Conservation (phyloP, 2,797 vertebrate genomes). For the Limosa lapponica region DNA sequence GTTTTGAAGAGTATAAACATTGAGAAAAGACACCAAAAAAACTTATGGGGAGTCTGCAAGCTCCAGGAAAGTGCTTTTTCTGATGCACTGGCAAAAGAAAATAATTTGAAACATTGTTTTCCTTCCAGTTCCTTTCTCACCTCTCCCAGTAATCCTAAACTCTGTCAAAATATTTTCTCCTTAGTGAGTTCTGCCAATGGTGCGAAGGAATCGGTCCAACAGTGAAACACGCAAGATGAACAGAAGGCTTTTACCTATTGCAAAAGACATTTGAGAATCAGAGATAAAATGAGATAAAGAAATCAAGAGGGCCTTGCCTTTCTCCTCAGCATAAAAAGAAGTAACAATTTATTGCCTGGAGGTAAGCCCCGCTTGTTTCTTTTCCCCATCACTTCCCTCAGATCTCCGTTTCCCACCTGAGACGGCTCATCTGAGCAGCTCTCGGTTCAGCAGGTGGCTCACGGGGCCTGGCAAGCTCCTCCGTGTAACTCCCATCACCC, state of each 20-base stretch:
- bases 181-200: conserved; percentile 27
- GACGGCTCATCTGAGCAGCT: background rate
- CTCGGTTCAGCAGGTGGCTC: background rate
- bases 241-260: conserved; percentile 45
- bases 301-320: background rate
- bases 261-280: background rate
- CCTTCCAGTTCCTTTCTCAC: conserved; percentile 39
- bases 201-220: background rate
- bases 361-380: background rate
- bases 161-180: conserved; percentile 61
- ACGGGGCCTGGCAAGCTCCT: background rate
- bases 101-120: conserved; percentile 1
- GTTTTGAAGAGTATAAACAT: background rate
- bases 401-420: background rate
- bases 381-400: background rate
- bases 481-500: background rate
- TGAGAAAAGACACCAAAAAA: background rate
- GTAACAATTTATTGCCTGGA: background rate
- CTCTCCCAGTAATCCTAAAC: conserved; percentile 19
- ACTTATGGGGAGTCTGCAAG: background rate
- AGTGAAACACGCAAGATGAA: conserved; percentile 1
- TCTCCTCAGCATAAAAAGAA: background rate
- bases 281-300: background rate
- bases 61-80: background rate
- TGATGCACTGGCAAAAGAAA: conserved; percentile 11